A percentile compares a stretch with the other conserved stretches of the same genome.
phyloP scores from a whole-genome alignment of 1,140 invertebrate species.

The Tetraneura akinire region DNA sequence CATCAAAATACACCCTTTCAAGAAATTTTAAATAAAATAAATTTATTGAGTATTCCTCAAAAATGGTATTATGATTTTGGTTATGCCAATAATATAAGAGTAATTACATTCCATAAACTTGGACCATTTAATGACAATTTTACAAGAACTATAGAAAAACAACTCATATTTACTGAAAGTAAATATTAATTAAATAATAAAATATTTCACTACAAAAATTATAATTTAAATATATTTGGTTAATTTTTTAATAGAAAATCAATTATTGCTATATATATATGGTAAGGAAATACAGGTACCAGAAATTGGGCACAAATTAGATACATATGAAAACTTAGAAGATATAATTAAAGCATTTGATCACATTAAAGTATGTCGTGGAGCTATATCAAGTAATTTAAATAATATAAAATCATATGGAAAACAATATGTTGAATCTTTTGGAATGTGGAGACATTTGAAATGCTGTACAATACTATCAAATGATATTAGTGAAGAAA shows the following conservation, averaged over 20 bases:
- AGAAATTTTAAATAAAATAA: not conserved
- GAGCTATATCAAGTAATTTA: not conserved
- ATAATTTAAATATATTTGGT: not conserved
- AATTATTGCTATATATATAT: not conserved
- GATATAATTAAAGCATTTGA: conserved; percentile 5
- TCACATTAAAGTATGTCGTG: not conserved
- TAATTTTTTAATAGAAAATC: not conserved
- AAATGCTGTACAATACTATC: not conserved
- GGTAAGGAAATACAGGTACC: not conserved
- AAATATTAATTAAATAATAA: too few species aligned
- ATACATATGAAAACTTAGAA: not conserved
- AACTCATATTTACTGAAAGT: not conserved
- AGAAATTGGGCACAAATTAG: not conserved
- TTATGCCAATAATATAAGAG: not conserved
- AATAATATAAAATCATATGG: not conserved
- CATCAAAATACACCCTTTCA: not conserved
- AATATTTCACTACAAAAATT: not conserved
- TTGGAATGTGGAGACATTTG: not conserved
- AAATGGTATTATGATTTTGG: not conserved
- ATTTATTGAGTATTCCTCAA: not conserved
- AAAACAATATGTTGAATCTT: conserved; percentile 17
- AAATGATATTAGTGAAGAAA: not conserved
- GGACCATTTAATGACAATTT: not conserved
- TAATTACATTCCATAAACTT: not conserved
- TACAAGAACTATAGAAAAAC: not conserved